Evolutionary conservation across 2,797 vertebrate species (phyloP).

Genomic region (Brotula barbata): DNA sequence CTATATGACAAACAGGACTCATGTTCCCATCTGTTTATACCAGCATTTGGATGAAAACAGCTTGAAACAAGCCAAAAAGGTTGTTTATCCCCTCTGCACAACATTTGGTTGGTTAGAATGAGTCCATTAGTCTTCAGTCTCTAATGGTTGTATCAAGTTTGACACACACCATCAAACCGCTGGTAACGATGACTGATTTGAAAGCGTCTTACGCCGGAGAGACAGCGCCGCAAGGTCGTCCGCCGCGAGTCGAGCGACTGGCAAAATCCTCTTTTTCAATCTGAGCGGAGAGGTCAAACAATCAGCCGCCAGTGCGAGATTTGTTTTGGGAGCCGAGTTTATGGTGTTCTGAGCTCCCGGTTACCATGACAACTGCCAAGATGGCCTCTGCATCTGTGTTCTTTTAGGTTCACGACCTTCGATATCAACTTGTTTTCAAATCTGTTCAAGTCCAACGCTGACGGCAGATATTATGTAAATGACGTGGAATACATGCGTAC

Average conservation of each 20-base stretch:
- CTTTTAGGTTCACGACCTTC: too few species aligned
- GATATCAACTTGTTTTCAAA: too few species aligned
- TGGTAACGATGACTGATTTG: conserved; percentile 24
- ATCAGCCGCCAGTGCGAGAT: conserved; percentile 38
- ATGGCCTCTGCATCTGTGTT: conserved; percentile 18
- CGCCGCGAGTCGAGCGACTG: conserved; percentile 18
- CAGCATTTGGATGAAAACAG: conserved; percentile 38
- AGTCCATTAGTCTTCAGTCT: conserved; percentile 48
- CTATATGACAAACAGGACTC: conserved; percentile 66
- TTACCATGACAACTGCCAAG: conserved; percentile 62
- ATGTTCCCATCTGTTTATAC: conserved; percentile 57
- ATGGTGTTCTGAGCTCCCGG: conserved; percentile 1
- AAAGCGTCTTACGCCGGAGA: background rate
- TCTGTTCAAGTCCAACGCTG: too few species aligned
- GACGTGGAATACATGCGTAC: too few species aligned
- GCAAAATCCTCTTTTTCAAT: conserved; percentile 44
- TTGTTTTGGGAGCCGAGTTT: conserved; percentile 39
- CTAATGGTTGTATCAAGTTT: conserved; percentile 15
- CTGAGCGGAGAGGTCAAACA: conserved; percentile 45
- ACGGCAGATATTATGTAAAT: too few species aligned
- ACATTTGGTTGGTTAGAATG: conserved; percentile 42
- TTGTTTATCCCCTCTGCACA: conserved; percentile 46
- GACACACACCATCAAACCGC: conserved; percentile 8
- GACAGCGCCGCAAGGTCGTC: background rate
- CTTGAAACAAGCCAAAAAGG: conserved; percentile 38